Percentiles rank a stretch among this genome's conserved stretches.
These are phyloP conservation scores for Acridotheres tristis DNA, from an alignment of 2,797 vertebrate species.

Conservation along the genomic window DNA sequence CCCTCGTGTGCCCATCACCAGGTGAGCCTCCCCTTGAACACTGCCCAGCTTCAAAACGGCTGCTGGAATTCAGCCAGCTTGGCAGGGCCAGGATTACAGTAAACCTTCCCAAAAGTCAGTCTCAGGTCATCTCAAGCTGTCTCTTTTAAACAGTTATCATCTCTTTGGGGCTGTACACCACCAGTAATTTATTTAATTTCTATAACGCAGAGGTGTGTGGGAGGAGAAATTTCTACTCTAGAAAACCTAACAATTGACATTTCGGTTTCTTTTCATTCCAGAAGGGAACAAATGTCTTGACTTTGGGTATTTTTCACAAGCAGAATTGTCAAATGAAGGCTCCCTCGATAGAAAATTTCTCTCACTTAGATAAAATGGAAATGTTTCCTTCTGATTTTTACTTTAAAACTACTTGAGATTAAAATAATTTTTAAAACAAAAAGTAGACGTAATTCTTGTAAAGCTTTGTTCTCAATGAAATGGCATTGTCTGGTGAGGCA, in stretches of 20 bases:
- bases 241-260: background rate
- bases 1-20: constrained; percentile 78
- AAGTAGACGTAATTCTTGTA: background rate
- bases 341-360: background rate
- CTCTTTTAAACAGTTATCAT: background rate
- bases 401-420: constrained; percentile 1
- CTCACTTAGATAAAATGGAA: background rate
- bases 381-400: background rate
- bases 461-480: background rate
- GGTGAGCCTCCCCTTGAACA: constrained; percentile 52
- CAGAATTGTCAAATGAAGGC: background rate
- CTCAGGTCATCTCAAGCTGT: background rate
- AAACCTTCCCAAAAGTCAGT: background rate
- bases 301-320: background rate
- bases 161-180: background rate
- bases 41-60: background rate
- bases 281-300: background rate
- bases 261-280: background rate
- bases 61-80: constrained; percentile 5
- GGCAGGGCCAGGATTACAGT: background rate
- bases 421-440: background rate
- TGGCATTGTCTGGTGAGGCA: background rate
- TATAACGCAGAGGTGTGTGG: background rate
- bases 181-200: background rate
- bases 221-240: background rate